phyloP scores from a whole-genome alignment of 2,888 invertebrate species.

The Lamellibrachia satsuma region DNA sequence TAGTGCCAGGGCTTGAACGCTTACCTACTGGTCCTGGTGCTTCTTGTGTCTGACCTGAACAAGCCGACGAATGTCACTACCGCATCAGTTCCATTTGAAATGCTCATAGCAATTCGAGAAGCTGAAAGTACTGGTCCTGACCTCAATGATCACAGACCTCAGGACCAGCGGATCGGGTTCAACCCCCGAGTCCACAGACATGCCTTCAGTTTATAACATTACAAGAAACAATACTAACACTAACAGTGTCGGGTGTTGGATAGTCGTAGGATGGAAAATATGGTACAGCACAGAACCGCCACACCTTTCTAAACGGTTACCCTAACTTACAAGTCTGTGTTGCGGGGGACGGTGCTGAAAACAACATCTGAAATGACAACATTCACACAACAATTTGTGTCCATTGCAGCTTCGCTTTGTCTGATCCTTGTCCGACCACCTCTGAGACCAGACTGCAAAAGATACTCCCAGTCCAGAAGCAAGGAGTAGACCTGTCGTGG shows the following conservation, averaged over 20 bases:
- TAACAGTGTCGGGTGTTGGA: neutral
- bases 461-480: neutral
- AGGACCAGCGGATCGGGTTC: conserved; percentile 17
- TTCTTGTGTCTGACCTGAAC: conserved; percentile 9
- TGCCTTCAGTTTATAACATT: neutral
- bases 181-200: neutral
- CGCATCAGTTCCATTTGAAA: neutral
- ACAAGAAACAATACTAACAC: neutral
- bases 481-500: neutral
- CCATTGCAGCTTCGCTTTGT: neutral
- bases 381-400: neutral
- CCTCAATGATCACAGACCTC: conserved; percentile 5
- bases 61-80: neutral
- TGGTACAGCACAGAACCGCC: conserved; percentile 11
- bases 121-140: conserved; percentile 12
- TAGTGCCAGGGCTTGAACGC: conserved; percentile 17
- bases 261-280: conserved; percentile 17
- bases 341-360: neutral
- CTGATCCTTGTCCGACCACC: neutral
- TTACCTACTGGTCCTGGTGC: conserved; percentile 13
- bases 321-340: neutral
- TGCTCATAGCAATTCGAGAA: conserved; percentile 9
- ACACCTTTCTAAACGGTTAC: neutral
- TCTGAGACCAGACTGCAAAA: neutral
- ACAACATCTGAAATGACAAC: neutral